A percentile compares a stretch with the other conserved stretches of the same genome.
phyloP scores from a whole-genome alignment of 2,113 vertebrate species.

The Pantherophis guttatus region DNA sequence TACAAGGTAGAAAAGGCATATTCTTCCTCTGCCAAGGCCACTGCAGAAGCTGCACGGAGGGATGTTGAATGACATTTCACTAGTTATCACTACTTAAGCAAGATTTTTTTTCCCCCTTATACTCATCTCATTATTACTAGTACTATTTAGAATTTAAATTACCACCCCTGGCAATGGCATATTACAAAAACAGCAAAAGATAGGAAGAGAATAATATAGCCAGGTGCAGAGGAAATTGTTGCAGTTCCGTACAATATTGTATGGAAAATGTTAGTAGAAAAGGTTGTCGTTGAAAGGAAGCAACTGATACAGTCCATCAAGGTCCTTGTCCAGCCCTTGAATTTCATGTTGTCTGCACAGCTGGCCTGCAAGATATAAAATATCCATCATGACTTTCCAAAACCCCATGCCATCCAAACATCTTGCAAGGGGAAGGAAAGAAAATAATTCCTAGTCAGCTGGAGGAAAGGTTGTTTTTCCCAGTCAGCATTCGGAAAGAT shows the following conservation, averaged over 20 bases:
- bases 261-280: background rate
- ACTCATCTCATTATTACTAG: background rate
- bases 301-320: background rate
- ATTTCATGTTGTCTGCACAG: background rate
- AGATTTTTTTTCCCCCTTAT: background rate
- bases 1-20: slow-evolving; percentile 40
- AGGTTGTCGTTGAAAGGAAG: background rate
- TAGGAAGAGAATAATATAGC: background rate
- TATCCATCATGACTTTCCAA: background rate
- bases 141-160: background rate
- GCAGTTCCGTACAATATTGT: background rate
- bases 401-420: background rate
- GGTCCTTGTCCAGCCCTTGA: background rate
- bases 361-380: background rate
- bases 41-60: slow-evolving; percentile 20
- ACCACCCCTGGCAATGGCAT: background rate
- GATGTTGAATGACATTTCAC: background rate
- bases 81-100: background rate
- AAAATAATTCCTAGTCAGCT: background rate
- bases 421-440: background rate
- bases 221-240: background rate
- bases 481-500: background rate
- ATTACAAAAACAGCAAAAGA: background rate
- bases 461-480: background rate
- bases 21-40: slow-evolving; percentile 36